Base-by-base conservation (phyloP, 2,888 invertebrate genomes). In the Eupithecia pulchellata region DNA sequence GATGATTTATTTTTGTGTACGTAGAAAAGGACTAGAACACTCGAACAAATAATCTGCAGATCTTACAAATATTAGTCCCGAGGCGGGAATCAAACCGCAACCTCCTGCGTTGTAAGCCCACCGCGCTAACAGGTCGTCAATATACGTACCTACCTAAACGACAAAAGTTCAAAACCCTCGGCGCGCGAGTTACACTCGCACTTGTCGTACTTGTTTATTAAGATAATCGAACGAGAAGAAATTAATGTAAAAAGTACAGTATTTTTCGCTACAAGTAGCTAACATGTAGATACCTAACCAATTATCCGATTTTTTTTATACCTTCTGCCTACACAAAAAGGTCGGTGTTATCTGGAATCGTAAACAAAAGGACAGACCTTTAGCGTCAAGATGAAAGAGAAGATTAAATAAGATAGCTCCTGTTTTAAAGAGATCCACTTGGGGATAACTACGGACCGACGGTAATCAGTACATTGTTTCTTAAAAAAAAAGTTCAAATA, bases 321-420 rank as follows among this genome's bases (percentile, higher is more conserved):
- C 25, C n/a, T 39, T 39, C 39, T 17, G 5, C 17, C 17, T n/a
- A 52, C 11, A 52, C 61, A 61, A 61, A 61, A 34, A 61, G 61
- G 61, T 61, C 61, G 34, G 34, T 20, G 61, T 61, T 61, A 61
- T 61, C 61, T 36, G 25, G 25, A 61, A 61, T 34, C 32, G 36
- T 34, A 61, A 61, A 61, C 61, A 61, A 61, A 34, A 61, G 34
- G 34, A 61, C 32, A 61, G 32, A 61, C 61, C 61, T 14, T 61
- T 61, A 34, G 61, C 20, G 32, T 20, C 34, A 25, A 61, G 61
- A 61, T 61, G 61, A 61, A 61, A 61, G 61, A 61, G 34, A 36
- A 34, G 61, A 61, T 61, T 61, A 61, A 36, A 61, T 61, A 61
- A 61, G 61, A 61, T 61, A 61, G 61, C 34, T 34, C 14, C 34